Evolutionary conservation across 2,797 vertebrate species (phyloP).

Genomic region (Hyperoplus immaculatus): DNA sequence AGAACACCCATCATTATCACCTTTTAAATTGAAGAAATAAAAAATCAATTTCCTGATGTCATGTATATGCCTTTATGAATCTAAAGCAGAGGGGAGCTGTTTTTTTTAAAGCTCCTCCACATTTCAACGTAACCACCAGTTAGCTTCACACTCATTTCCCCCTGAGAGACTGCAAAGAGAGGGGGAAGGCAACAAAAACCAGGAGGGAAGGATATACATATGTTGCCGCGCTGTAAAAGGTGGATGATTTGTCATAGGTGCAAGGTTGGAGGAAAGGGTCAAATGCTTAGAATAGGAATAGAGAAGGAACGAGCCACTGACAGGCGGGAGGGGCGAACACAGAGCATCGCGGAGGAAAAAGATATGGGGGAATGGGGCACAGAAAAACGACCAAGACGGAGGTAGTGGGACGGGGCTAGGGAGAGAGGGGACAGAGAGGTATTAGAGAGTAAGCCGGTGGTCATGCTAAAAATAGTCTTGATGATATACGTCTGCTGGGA

Average conservation of each 20-base stretch:
- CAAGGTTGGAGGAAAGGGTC: conserved; percentile 39
- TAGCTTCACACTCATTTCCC: conserved; percentile 18
- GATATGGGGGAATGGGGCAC: conserved; percentile 10
- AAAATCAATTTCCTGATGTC: conserved; percentile 51
- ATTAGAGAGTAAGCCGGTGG: conserved; percentile 56
- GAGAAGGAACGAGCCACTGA: conserved; percentile 6
- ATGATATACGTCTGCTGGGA: conserved; percentile 63
- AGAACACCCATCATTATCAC: conserved; percentile 34
- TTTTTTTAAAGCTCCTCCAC: conserved; percentile 37
- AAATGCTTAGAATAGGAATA: conserved; percentile 10
- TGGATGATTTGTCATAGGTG: conserved; percentile 47
- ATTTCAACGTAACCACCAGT: conserved; percentile 34
- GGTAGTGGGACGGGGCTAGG: conserved; percentile 21
- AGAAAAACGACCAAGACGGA: conserved; percentile 35
- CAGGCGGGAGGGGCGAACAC: neutral
- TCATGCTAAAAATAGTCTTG: conserved; percentile 72
- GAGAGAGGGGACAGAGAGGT: conserved; percentile 28
- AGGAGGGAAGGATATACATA: conserved; percentile 2
- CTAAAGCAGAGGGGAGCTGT: conserved; percentile 19
- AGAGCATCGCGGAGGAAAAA: conserved; percentile 10
- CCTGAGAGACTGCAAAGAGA: conserved; percentile 33
- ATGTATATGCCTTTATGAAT: conserved; percentile 47
- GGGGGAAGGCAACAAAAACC: conserved; percentile 9
- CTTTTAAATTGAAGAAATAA: conserved; percentile 24
- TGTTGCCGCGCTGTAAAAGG: conserved; percentile 46